Evolutionary conservation across 2,113 vertebrate genomes (phyloP), one percentile per base, ranked within the genome.

Genomic region (Laterallus jamaicensis): DNA sequence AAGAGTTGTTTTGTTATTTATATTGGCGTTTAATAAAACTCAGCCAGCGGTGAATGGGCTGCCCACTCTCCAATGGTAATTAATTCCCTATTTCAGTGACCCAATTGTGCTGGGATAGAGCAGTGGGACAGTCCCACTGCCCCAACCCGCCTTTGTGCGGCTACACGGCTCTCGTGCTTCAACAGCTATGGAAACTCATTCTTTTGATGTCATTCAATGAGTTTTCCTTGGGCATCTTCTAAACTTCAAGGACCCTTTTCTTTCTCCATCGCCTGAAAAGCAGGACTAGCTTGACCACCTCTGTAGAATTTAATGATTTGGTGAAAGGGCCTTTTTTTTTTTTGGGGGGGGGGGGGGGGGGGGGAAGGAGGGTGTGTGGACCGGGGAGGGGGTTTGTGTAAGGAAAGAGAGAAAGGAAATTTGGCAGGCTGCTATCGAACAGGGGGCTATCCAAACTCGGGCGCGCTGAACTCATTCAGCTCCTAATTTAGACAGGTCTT

Each of bases 11-110:
- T 98, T 98, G 98, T 98, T 98, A 98, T 98, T 98, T 98, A 98
- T 98, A 98, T 98, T 98, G 98, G 98, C 98, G 98, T 98, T 98
- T 98, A 98, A 98, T 98, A 98, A 98, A 98, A 98, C 98, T 97
- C 98, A 97, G 98, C 95, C 97, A 96, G 98, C 29, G 91, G 90
- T 98, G 98, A 98, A 98, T 98, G 97, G 98, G 97, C 97, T 97
- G 98, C 98, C 98, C 98, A 97, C 98, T 98, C 98, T 98, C 98
- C 98, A 98, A 98, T 98, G 98, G 98, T 98, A 98, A 98, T 98
- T 98, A 98, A 98, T 98, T 98, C 98, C 97, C 98, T 97, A 98
- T 98, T 98, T 98, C 98, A 98, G 98, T 98, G 98, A 98, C 98
- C 98, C 98, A 97, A 98, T 98, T 98, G 98, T 98, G 98, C 97